These are phyloP conservation scores for Sarcophaga rosellei DNA, from an alignment of 2,888 invertebrate genomes.

Conservation along the genomic window DNA sequence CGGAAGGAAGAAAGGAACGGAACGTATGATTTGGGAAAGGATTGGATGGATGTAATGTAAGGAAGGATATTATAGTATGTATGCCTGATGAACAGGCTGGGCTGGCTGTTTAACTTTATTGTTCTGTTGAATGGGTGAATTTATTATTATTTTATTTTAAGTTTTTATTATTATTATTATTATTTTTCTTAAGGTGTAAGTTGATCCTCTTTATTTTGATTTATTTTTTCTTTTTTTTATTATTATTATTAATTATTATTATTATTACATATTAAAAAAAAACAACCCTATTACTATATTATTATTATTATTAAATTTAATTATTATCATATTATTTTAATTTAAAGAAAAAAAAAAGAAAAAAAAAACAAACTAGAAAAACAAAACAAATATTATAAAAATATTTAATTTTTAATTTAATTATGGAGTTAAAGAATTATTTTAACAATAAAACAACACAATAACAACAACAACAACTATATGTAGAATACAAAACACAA, in stretches of 20 bases:
- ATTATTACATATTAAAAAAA: background rate
- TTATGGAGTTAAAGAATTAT: constrained; percentile 35
- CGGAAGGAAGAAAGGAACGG: too few species aligned
- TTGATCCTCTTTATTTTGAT: constrained; percentile 53
- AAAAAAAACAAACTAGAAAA: background rate
- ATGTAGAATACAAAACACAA: background rate
- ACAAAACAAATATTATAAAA: too few species aligned
- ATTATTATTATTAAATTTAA: constrained; percentile 42
- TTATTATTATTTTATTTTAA: constrained; percentile 48
- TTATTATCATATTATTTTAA: constrained; percentile 18
- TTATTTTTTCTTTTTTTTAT: constrained; percentile 35
- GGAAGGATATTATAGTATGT: background rate
- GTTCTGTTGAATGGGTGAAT: constrained; percentile 56
- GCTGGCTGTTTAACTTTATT: constrained; percentile 49
- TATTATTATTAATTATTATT: constrained; percentile 37
- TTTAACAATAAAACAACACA: constrained; percentile 16
- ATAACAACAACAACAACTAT: background rate
- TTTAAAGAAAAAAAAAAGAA: constrained; percentile 5
- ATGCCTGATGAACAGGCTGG: background rate
- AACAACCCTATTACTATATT: background rate
- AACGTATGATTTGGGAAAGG: constrained; percentile 1
- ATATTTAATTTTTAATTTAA: constrained; percentile 45
- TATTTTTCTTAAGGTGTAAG: constrained; percentile 65
- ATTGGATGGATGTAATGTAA: constrained; percentile 12
- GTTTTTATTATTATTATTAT: background rate